Evolutionary conservation across 1,140 invertebrate genomes (phyloP).

Genomic region (Trinorchestia longiramus): DNA sequence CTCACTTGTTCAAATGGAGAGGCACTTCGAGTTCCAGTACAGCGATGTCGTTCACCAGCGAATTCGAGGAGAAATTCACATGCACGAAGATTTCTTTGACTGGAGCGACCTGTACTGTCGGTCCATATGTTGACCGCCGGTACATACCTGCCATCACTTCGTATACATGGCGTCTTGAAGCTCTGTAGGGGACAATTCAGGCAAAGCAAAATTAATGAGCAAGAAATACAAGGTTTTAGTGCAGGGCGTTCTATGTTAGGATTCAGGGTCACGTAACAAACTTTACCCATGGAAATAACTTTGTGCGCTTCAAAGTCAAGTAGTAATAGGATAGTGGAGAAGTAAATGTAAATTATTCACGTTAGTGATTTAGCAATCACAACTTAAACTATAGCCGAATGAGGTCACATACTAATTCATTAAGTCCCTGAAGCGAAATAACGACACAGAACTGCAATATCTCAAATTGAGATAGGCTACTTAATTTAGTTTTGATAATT

Average conservation of each 20-base stretch:
- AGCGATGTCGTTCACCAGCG: slow-evolving; percentile 44
- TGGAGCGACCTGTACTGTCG: slow-evolving; percentile 1
- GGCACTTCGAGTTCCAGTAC: neutral
- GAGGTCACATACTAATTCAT: too few species aligned
- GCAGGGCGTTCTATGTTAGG: neutral
- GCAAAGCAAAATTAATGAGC: neutral
- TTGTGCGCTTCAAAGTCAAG: too few species aligned
- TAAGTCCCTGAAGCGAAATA: too few species aligned
- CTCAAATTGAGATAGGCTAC: too few species aligned
- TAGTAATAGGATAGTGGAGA: too few species aligned
- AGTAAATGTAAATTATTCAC: too few species aligned
- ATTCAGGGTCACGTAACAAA: neutral
- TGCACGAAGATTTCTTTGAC: neutral
- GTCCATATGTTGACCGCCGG: neutral
- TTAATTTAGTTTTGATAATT: too few species aligned
- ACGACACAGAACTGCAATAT: too few species aligned
- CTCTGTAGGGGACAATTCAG: neutral
- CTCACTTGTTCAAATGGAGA: slow-evolving; percentile 38
- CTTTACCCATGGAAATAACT: neutral
- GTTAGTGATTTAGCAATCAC: too few species aligned
- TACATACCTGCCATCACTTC: slow-evolving; percentile 7
- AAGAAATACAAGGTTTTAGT: neutral
- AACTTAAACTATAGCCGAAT: too few species aligned
- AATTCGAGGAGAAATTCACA: neutral
- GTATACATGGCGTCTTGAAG: neutral